Evolutionary conservation across 2,888 invertebrate genomes (phyloP), one percentile per base, ranked within the genome.

Genomic region (Pseudanteris insignis): DNA sequence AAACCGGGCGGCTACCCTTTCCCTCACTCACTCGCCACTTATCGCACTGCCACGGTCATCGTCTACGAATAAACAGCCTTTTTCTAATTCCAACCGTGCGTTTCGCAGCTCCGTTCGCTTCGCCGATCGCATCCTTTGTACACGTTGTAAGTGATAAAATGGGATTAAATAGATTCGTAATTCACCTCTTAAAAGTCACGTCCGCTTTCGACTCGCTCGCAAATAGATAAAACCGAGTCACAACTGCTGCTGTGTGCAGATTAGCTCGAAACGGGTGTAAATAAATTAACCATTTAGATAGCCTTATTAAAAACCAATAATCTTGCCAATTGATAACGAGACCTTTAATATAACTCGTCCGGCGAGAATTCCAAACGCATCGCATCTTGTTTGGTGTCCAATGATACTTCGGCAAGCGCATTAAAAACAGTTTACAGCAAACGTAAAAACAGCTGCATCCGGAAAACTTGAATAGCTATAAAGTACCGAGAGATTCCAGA

Each of bases 121-220:
- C n/a, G n/a, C 46, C 46, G 51, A 41, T 58, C 51, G 46, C 34
- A 47, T 59, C 47, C 47, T 59, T 46, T 51, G 43, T 51, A 32
- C 34, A 26, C 13, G 29, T 26, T 36, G 33, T 36, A 18, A 40
- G 46, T 40, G 51, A 46, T 51, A 51, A 59, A 58, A 25, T 36
- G 24, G 41, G 40, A 51, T 51, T 58, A 58, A 48, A 36, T 43
- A 43, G 41, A 48, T 48, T 43, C 40, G 36, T 13, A 32, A 48
- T 43, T n/a, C n/a, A n/a, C n/a, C n/a, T n/a, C n/a, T n/a, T n/a
- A n/a, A n/a, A n/a, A n/a, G n/a, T n/a, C n/a, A n/a, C 10, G 38
- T 2, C 32, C 18, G 48, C 41, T 57, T 57, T 57, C 38, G 32
- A 34, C 37, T 18, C 25, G 24, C 29, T 37, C 44, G 44, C 44